Evolutionary conservation across 2,797 vertebrate genomes (phyloP), one percentile per base, ranked within the genome.

Genomic region (Melanogrammus aeglefinus): DNA sequence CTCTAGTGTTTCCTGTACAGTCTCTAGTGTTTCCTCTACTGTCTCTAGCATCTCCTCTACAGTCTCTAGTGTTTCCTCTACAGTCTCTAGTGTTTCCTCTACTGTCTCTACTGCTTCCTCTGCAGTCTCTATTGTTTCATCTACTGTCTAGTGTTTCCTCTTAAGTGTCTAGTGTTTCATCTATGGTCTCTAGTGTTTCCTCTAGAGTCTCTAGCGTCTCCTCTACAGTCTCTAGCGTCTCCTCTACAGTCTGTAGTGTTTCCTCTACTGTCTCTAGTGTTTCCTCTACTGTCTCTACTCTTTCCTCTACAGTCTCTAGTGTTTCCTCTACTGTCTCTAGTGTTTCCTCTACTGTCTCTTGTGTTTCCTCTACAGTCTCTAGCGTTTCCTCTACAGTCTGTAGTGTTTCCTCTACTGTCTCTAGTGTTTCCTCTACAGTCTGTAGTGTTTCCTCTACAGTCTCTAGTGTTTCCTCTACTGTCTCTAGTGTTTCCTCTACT

Each of bases 21-120:
- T 36, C 35, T 83, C 79, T 86, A 89, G 90, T 92, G 90, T 92
- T 92, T 92, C 89, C 91, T 36, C 35, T 36, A 36, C 6, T 1
- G 6, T 5, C 4, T 36, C 35, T 6, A 7, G 35, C 0, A 6
- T 6, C 0, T 36, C 6, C 35, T 36, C 35, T 36, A 7, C 2
- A 79, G 36, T 80, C 33, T 31, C 31, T 31, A 31, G 31, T 31
- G 31, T 31, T 2, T 31, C 31, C 31, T 31, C 31, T 31, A 31
- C 31, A 2, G 2, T 31, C 31, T 31, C 31, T 31, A 31, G 31
- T 31, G 31, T 31, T 2, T 31, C 31, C 2, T 31, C 31, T 31
- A 2, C 31, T 2, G 31, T 31, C 31, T 31, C 31, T 31, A 31
- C 2, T 31, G 31, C 3, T 2, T 31, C 31, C 31, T 31, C 31